Evolutionary conservation across 2,113 vertebrate species (phyloP).

Genomic region (Rhinogobius similis): DNA sequence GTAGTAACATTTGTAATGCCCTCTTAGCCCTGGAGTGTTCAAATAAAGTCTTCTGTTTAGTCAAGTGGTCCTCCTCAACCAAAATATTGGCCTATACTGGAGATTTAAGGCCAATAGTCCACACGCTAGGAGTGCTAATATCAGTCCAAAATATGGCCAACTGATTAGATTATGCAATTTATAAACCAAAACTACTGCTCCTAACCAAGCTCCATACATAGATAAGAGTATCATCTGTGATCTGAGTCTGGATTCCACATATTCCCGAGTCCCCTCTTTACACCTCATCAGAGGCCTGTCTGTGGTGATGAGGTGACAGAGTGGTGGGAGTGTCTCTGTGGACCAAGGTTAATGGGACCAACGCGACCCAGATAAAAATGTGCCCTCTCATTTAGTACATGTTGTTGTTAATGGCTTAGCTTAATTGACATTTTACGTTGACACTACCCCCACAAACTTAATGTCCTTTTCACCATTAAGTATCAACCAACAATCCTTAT

Average conservation of each 20-base stretch:
- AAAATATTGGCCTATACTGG: too few species aligned
- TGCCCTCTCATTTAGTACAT: constrained; percentile 18
- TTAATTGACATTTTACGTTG: constrained; percentile 37
- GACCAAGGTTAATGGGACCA: constrained; percentile 17
- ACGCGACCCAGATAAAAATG: constrained; percentile 26
- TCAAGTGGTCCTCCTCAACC: too few species aligned
- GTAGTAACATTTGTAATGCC: too few species aligned
- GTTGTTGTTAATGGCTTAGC: constrained; percentile 35
- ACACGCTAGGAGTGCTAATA: too few species aligned
- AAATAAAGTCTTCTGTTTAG: too few species aligned
- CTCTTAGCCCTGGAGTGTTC: too few species aligned
- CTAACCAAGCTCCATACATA: constrained; percentile 21
- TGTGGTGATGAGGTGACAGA: neutral
- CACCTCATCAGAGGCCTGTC: constrained; percentile 25
- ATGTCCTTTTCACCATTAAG: neutral
- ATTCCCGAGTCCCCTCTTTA: constrained; percentile 28
- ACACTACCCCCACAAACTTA: constrained; percentile 32
- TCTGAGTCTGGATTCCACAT: constrained; percentile 20
- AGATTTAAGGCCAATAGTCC: too few species aligned
- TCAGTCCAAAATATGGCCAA: too few species aligned
- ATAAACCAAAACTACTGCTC: neutral
- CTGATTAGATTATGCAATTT: neutral
- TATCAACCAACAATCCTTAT: neutral
- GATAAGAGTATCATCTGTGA: neutral
- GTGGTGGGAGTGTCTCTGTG: constrained; percentile 13